phyloP scores from a whole-genome alignment of 2,113 vertebrate genomes.

The Muscicapa adusta region DNA sequence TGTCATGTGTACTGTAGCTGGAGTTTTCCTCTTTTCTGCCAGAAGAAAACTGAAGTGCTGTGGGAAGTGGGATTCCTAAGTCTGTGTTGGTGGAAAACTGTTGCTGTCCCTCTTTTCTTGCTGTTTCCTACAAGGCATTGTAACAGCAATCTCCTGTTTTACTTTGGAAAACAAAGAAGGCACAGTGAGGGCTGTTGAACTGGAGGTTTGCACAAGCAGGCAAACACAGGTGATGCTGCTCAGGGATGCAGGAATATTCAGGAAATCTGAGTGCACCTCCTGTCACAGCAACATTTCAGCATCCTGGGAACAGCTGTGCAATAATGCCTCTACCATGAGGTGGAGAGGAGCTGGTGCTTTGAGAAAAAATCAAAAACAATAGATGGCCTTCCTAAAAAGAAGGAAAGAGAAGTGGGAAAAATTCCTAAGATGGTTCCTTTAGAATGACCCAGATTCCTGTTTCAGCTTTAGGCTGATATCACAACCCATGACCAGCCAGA shows the following conservation, averaged over 20 bases:
- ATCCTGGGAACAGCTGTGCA: rapidly evolving
- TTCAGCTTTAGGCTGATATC: not conserved
- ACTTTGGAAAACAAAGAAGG: too few relatives aligned
- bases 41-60: not conserved
- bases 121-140: not conserved
- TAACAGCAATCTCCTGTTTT: not conserved
- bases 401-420: not conserved
- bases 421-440: not conserved
- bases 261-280: not conserved
- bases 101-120: not conserved
- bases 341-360: not conserved
- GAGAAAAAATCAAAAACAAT: not conserved
- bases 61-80: not conserved
- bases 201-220: not conserved
- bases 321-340: not conserved
- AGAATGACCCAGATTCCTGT: not conserved
- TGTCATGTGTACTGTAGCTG: not conserved
- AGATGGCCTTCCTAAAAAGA: not conserved
- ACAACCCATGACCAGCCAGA: not conserved
- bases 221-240: not conserved
- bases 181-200: not conserved
- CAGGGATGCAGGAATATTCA: not conserved
- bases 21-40: not conserved
- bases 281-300: not conserved
- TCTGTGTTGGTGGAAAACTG: not conserved